A percentile compares a stretch with the other conserved stretches of the same genome.
These are phyloP conservation scores for Drosophila persimilis DNA, from an alignment of 1,140 invertebrate genomes.

Conservation along the genomic window DNA sequence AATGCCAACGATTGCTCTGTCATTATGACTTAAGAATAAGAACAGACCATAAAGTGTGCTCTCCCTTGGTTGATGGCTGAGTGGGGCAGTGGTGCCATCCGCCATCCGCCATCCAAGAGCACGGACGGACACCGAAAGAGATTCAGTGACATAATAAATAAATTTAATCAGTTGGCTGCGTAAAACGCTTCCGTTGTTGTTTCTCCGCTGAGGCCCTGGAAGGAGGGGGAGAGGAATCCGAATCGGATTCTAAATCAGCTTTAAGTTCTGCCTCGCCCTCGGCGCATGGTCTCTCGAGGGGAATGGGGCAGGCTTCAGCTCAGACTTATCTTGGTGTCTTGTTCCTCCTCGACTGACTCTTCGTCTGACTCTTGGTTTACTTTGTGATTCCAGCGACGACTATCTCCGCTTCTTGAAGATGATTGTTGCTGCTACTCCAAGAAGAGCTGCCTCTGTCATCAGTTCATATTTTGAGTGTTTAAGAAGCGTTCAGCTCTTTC, in stretches of 20 bases:
- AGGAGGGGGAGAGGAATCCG: neutral
- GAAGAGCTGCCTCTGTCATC: slow-evolving; percentile 8
- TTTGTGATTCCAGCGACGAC: neutral
- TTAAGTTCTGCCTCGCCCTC: slow-evolving; percentile 12
- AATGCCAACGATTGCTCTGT: slow-evolving; percentile 28
- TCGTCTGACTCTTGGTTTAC: slow-evolving; percentile 9
- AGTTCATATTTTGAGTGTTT: slow-evolving; percentile 38
- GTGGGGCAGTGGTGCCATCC: neutral
- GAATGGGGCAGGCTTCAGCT: too few species aligned
- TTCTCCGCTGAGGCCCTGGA: slow-evolving; percentile 7
- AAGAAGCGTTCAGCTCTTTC: slow-evolving; percentile 21
- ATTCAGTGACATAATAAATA: slow-evolving; percentile 38
- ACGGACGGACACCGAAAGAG: neutral
- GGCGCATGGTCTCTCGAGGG: too few species aligned
- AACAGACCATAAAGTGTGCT: slow-evolving; percentile 25
- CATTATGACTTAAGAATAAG: slow-evolving; percentile 38
- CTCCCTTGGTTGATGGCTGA: too few species aligned
- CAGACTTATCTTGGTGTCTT: slow-evolving; percentile 35
- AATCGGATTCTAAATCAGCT: slow-evolving; percentile 7
- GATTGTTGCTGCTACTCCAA: slow-evolving; percentile 3
- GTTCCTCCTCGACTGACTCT: neutral
- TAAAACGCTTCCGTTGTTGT: neutral
- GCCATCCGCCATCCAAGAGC: neutral
- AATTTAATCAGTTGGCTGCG: slow-evolving; percentile 31
- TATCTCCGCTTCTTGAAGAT: slow-evolving; percentile 18